Base-by-base conservation (phyloP, 1,140 invertebrate genomes). In the Aphelinus atriplicis region DNA sequence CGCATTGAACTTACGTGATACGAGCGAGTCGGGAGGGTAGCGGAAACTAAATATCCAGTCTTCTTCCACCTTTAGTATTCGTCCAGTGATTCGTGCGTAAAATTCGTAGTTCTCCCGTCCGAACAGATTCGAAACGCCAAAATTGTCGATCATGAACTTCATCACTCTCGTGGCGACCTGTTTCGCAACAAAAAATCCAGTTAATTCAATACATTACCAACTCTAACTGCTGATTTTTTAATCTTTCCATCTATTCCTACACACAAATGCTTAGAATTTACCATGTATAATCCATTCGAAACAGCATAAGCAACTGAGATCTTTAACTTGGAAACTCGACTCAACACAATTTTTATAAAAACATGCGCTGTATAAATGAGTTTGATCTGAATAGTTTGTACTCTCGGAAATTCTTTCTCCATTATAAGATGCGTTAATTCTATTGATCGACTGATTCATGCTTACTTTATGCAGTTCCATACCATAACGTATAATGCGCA, bases 71-170 rank as follows among this genome's bases (percentile, higher is more conserved):
- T 95, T 94, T 47, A 98, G 87, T 79, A 97, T 95, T 65, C 96
- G 89, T 1, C 96, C 96, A n/a, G 96, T 97, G 57, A 97, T 96
- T 45, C 95, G 90, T 3, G 97, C 96, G 88, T 99, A 99, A 87
- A 97, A 99, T 87, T 98, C 96, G 84, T 99, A 98, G 86, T 98
- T 99, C 58, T 97, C 94, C 62, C 95, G 92, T 2, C 97, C 97
- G 88, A 99, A 99, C 66, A 99, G 90, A 86, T 98, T 95, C 62
- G 94, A 95, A 48, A 95, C 93, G 61, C 96, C 97, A 91, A 99
- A 99, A 87, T 98, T 96, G 86, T 98, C 96, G 81, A 99, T 98
- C 82, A 97, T 92, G 88, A 94, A 96, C 85, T 97, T 96, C 92
- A 98, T 97, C 60, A 97, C 95, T 79, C 94, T 92, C 10, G 96